Percentiles rank a stretch among this genome's conserved stretches.
These are phyloP conservation scores for Cephus runcator DNA, from an alignment of 2,888 invertebrate species.

Conservation along the genomic window DNA sequence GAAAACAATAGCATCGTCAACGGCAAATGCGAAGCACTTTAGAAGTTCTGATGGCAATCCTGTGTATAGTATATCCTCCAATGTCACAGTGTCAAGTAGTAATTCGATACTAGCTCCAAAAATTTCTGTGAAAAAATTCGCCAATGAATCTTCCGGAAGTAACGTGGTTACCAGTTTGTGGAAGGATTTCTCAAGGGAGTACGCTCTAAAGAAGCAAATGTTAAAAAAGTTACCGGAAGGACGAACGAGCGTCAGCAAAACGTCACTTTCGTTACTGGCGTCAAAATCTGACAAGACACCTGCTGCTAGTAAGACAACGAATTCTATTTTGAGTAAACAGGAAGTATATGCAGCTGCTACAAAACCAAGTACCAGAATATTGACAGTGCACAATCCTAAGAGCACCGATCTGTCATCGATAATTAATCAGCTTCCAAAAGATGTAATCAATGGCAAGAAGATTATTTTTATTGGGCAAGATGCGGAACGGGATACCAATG, in stretches of 20 bases:
- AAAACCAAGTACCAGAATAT: slow-evolving; percentile 36
- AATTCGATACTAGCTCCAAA: slow-evolving; percentile 22
- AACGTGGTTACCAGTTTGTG: not conserved
- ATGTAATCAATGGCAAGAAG: slow-evolving; percentile 41
- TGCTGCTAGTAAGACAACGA: not conserved
- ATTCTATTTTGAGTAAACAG: not conserved
- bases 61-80: not conserved
- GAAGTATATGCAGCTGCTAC: not conserved
- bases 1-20: not conserved
- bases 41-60: not conserved
- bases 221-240: not conserved
- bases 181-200: slow-evolving; percentile 2
- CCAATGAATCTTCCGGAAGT: slow-evolving; percentile 27
- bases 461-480: slow-evolving; percentile 45
- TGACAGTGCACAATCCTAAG: slow-evolving; percentile 43
- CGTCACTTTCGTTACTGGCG: not conserved
- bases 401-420: slow-evolving; percentile 42
- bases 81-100: not conserved
- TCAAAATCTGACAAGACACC: not conserved
- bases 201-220: slow-evolving; percentile 1
- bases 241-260: not conserved
- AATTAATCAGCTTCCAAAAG: slow-evolving; percentile 45
- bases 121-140: slow-evolving; percentile 41
- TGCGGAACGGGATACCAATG: slow-evolving; percentile 20
- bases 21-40: not conserved